phyloP scores from a whole-genome alignment of 2,113 vertebrate species.

The Maylandia zebra region DNA sequence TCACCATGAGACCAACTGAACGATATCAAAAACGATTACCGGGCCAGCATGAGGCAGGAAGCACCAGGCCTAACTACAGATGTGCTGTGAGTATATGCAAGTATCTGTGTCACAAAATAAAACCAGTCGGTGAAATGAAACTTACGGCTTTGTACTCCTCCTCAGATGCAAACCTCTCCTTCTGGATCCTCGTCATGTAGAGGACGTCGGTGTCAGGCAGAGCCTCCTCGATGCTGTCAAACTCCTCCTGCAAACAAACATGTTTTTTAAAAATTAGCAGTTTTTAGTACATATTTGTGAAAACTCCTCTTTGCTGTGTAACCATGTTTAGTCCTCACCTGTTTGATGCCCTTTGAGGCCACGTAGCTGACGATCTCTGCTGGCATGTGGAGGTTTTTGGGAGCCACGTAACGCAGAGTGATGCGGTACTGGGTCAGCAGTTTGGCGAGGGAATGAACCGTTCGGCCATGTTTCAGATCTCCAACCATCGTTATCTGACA shows the following conservation, averaged over 20 bases:
- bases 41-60: background rate
- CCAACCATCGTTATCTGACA: too few species aligned
- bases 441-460: too few species aligned
- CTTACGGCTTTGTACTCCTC: conserved; percentile 87
- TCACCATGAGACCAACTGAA: background rate
- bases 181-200: conserved; percentile 96
- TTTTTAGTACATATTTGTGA: too few species aligned
- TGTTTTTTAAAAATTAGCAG: background rate
- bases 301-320: too few species aligned
- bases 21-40: background rate
- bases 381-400: too few species aligned
- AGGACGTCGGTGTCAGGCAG: conserved; percentile 90
- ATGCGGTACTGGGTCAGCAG: too few species aligned
- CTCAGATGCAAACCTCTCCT: conserved; percentile 80
- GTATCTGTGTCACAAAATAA: background rate
- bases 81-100: background rate
- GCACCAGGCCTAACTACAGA: background rate
- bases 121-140: background rate
- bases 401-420: too few species aligned
- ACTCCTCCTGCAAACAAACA: conserved; percentile 80
- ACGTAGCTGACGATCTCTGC: too few species aligned
- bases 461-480: too few species aligned
- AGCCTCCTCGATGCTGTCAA: conserved; percentile 89
- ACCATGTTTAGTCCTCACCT: too few species aligned
- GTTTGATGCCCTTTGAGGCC: too few species aligned